Evolutionary conservation across 2,888 invertebrate species (phyloP).

Genomic region (Leucozona laternaria): DNA sequence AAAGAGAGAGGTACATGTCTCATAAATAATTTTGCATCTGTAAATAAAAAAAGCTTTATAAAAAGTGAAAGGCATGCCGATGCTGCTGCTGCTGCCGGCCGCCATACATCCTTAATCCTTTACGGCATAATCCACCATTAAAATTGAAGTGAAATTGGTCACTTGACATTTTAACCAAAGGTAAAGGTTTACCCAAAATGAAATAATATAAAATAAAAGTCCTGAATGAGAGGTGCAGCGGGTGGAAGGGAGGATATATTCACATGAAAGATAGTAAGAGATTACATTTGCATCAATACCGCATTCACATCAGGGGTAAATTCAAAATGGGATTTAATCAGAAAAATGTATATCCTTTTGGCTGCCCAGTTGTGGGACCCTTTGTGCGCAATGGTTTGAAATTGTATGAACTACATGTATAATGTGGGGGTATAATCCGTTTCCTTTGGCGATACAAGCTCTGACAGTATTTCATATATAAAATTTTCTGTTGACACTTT

Average conservation of each 20-base stretch:
- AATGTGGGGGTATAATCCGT: slow-evolving; percentile 45
- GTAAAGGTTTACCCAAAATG: slow-evolving; percentile 24
- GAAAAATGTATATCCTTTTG: slow-evolving; percentile 68
- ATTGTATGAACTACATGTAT: background rate
- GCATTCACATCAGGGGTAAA: slow-evolving; percentile 60
- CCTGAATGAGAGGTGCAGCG: background rate
- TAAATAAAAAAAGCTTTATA: slow-evolving; percentile 48
- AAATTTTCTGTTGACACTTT: slow-evolving; percentile 76
- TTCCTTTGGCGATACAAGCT: slow-evolving; percentile 38
- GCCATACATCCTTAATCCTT: slow-evolving; percentile 56
- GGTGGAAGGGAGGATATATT: background rate
- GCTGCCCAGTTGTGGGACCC: slow-evolving; percentile 18
- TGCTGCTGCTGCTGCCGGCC: too few relatives aligned
- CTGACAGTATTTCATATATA: slow-evolving; percentile 56
- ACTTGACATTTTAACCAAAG: slow-evolving; percentile 45
- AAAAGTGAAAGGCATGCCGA: slow-evolving; percentile 65
- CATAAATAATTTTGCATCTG: slow-evolving; percentile 68
- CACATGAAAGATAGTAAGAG: slow-evolving; percentile 19
- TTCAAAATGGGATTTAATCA: slow-evolving; percentile 74
- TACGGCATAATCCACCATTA: slow-evolving; percentile 46
- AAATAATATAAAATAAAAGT: background rate
- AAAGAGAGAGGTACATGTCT: slow-evolving; percentile 8
- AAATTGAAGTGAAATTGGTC: slow-evolving; percentile 48
- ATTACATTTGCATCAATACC: slow-evolving; percentile 62
- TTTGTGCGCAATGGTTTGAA: slow-evolving; percentile 31